Evolutionary conservation across 2,113 vertebrate species (phyloP).

Genomic region (Mastomys natalensis): DNA sequence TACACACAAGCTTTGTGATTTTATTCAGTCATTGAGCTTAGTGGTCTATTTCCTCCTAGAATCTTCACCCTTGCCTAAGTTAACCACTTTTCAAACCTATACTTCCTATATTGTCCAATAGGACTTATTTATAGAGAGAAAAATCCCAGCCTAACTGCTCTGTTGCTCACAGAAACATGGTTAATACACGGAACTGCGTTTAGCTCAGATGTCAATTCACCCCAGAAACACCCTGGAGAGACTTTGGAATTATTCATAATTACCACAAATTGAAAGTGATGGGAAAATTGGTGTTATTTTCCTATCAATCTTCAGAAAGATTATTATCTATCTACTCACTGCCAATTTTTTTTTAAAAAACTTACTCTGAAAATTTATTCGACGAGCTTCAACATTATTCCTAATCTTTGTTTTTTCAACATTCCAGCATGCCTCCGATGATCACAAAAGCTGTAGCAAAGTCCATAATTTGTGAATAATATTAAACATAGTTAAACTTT

Average conservation of each 20-base stretch:
- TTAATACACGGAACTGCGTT: constrained; percentile 16
- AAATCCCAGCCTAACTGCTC: not conserved
- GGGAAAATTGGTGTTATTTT: constrained; percentile 79
- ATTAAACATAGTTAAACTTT: constrained; percentile 50
- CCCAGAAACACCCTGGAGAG: constrained; percentile 62
- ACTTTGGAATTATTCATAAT: constrained; percentile 75
- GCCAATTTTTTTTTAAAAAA: constrained; percentile 11
- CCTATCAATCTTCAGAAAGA: constrained; percentile 73
- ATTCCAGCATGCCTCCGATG: constrained; percentile 44
- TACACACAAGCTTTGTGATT: not conserved
- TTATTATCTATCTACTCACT: constrained; percentile 65
- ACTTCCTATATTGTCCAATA: not conserved
- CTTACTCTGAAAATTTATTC: constrained; percentile 60
- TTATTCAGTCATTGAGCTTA: not conserved
- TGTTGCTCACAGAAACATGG: constrained; percentile 55
- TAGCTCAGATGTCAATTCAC: constrained; percentile 66
- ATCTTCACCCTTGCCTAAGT: not conserved
- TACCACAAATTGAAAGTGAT: constrained; percentile 76
- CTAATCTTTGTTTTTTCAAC: constrained; percentile 65
- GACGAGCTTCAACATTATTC: constrained; percentile 57
- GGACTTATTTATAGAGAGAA: not conserved
- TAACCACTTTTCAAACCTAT: not conserved
- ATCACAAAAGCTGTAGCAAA: constrained; percentile 42
- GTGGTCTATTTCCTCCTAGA: constrained; percentile 21
- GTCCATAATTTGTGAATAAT: constrained; percentile 43